phyloP scores from a whole-genome alignment of 2,888 invertebrate species.

The Mechanitis messenoides region DNA sequence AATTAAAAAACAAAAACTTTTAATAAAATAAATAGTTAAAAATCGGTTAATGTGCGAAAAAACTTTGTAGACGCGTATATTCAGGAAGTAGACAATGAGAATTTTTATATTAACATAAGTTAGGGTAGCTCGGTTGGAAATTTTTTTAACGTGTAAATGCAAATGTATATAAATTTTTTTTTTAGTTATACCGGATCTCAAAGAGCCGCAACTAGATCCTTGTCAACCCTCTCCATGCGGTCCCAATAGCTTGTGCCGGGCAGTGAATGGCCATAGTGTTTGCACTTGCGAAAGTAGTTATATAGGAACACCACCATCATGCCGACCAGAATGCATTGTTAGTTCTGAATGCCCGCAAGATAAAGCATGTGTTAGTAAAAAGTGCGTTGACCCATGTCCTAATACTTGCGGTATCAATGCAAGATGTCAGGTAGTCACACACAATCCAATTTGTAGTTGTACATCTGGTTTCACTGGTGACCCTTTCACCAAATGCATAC shows the following conservation, averaged over 20 bases:
- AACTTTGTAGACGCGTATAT: too few species aligned
- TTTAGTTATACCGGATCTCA: conserved; percentile 41
- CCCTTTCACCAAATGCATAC: conserved; percentile 83
- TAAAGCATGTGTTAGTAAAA: conserved; percentile 86
- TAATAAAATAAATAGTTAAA: too few species aligned
- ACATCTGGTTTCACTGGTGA: conserved; percentile 86
- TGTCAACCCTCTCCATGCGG: conserved; percentile 91
- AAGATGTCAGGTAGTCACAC: conserved; percentile 88
- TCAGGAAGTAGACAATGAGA: too few species aligned
- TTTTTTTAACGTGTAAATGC: too few species aligned
- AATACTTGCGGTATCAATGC: conserved; percentile 89
- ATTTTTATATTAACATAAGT: too few species aligned
- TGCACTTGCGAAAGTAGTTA: conserved; percentile 86
- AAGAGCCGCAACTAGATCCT: conserved; percentile 68
- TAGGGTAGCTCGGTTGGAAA: too few species aligned
- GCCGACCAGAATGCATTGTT: conserved; percentile 88
- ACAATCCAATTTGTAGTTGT: conserved; percentile 92
- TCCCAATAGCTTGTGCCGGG: conserved; percentile 86
- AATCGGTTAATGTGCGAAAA: too few species aligned
- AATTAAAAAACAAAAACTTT: too few species aligned
- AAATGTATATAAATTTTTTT: conserved; percentile 8
- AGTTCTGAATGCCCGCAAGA: conserved; percentile 89
- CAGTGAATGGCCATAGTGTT: conserved; percentile 85
- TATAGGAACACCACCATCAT: conserved; percentile 86
- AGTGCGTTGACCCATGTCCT: conserved; percentile 88